These are phyloP conservation scores for Tenthredo livida DNA, from an alignment of 2,888 invertebrate genomes.

Conservation along the genomic window DNA sequence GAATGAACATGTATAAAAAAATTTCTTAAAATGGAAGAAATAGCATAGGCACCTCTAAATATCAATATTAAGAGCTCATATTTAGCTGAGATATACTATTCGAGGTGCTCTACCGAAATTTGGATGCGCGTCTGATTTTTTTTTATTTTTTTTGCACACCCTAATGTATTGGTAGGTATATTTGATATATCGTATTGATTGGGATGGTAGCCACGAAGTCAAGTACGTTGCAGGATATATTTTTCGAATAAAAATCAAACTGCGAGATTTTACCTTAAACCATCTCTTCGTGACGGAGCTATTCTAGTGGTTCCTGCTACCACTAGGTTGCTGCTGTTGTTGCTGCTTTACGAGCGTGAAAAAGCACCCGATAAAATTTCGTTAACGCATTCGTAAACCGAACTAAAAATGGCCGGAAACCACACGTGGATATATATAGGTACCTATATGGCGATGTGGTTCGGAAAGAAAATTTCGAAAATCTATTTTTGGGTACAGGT, in stretches of 20 bases:
- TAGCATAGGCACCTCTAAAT: too few species aligned
- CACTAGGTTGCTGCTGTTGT: neutral
- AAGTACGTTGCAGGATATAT: neutral
- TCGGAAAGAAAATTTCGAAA: neutral
- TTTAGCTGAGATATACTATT: too few species aligned
- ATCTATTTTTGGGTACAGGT: neutral
- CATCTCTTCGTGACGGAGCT: neutral
- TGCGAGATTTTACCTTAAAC: conserved; percentile 18
- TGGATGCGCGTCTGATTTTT: too few species aligned
- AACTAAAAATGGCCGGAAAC: conserved; percentile 26
- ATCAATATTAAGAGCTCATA: too few species aligned
- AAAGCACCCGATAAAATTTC: conserved; percentile 35
- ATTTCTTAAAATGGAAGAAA: too few species aligned
- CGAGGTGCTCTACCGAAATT: too few species aligned
- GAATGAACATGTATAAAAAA: too few species aligned
- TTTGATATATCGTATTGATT: neutral
- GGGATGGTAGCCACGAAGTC: neutral
- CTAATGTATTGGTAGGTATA: neutral
- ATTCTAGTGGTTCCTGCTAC: neutral
- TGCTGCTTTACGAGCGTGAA: conserved; percentile 43
- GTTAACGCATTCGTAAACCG: conserved; percentile 33
- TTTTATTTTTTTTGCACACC: too few species aligned
- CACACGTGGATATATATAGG: neutral
- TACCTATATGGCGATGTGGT: neutral
- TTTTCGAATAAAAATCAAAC: neutral